Base-by-base conservation (phyloP, 1,140 invertebrate genomes). In the Dendroctonus valens region DNA sequence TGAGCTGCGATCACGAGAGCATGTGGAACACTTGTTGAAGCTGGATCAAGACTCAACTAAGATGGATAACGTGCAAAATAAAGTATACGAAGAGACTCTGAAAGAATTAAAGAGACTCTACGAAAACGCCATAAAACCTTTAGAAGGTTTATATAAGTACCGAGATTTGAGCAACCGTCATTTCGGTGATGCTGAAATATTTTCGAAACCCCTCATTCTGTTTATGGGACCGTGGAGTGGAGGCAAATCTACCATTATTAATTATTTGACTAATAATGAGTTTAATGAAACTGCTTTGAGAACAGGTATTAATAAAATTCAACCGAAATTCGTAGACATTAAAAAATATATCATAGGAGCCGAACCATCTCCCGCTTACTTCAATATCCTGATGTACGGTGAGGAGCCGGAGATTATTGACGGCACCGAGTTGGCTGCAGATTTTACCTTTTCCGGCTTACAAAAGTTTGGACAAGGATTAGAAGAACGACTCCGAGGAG, bases 171-270 rank as follows among this genome's bases (percentile, higher is more conserved):
- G 93, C 74, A 95, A 95, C 74, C 85, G 94, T 68, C 92, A 94
- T 80, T 94, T 94, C 75, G 91, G 92, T 79, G 94, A 97, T 83
- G 90, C 93, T 6, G 94, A 97, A 84, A 95, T 97, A 76, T 95
- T 96, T 79, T 94, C 93, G 0, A 97, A 96, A 77, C 94, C 95
- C 7, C 80, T 97, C 74, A 85, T 97, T 49, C 80, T 97, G 0
- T 94, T 97, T 73, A 91, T 97, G 89, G 94, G 95, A 42, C 94
- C 94, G 26, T 97, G 94, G 93, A 95, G 92, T 74, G 93, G 93
- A 68, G 95, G 95, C 70, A 97, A 97, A 81, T 96, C 94, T 5
- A 91, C 92, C 7, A 93, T 97, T 68, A 88, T 97, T 55, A 97
- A 97, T 80, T 97, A 97, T 81, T 81, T 97, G 53, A 83, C 94